Evolutionary conservation across 23 tunicate species (phyloP), one percentile per base, ranked within the genome.

Genomic region (Halocynthia aurantium): DNA sequence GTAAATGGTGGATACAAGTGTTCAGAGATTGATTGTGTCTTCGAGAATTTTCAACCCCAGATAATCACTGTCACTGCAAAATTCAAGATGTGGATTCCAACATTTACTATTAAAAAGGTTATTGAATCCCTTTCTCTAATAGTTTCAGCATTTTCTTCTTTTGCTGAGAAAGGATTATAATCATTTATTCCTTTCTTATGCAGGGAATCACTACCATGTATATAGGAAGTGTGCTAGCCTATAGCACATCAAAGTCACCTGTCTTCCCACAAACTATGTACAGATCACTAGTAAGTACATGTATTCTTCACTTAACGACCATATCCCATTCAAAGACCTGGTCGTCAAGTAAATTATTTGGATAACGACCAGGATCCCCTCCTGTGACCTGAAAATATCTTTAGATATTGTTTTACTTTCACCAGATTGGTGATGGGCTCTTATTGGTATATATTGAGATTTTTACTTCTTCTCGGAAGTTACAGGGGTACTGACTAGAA

Each of bases 81-180:
- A 74, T 51, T 74, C 60, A 74, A 54, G 21, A n/a, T 74, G 9
- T 74, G 78, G 78, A 74, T 54, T 22, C 78, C 78, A 53, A 74
- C 78, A 8, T 74, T 74, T 44, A 74, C 31, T 1, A 54, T 74
- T n/a, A 53, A 53, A 13, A 54, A 74, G 78, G 62, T 74, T 13
- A 50, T 19, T 68, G 44, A 31, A 31, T 31, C 44, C 44, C 44
- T 31, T 31, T 31, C 44, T 31, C 44, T 31, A 4, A 31, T 31
- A 4, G 2, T 31, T 31, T 31, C 44, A 31, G 44, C 44, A 31
- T 0, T 31, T 31, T n/a, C n/a, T n/a, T n/a, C n/a, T n/a, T n/a
- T n/a, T 57, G 62, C 12, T 57, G 4, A n/a, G n/a, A 13, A 58
- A 58, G 15, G 17, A 58, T 13, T n/a, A 58, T 58, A 13, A 13